A percentile compares a stretch with the other conserved stretches of the same genome.
Evolutionary conservation across 2,888 invertebrate species (phyloP).

Genomic region (Elegia similella): DNA sequence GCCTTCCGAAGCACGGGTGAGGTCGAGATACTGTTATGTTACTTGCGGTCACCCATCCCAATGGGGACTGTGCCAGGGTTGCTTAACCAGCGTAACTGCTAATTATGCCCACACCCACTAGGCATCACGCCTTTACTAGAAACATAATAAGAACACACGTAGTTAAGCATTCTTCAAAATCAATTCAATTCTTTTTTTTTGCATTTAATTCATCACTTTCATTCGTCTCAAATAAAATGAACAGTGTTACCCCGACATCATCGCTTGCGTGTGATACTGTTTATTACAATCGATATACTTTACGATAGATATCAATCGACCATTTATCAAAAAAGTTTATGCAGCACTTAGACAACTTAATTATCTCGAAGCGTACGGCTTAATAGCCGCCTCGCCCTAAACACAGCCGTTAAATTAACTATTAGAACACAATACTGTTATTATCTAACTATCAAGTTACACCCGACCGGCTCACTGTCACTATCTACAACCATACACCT

Average conservation of each 20-base stretch:
- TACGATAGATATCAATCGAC: not conserved
- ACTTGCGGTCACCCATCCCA: too few species aligned
- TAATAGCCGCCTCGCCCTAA: constrained; percentile 15
- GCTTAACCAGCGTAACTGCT: too few species aligned
- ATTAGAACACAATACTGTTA: constrained; percentile 34
- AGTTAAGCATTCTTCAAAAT: too few species aligned
- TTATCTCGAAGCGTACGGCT: not conserved
- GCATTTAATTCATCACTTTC: too few species aligned
- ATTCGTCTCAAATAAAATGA: not conserved
- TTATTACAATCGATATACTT: not conserved
- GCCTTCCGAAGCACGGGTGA: too few species aligned
- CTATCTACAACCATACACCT: constrained; percentile 23
- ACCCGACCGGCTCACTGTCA: constrained; percentile 29
- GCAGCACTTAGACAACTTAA: constrained; percentile 2
- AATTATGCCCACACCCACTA: too few species aligned
- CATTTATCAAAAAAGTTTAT: not conserved
- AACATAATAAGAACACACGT: too few species aligned
- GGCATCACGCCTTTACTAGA: too few species aligned
- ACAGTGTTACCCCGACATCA: not conserved
- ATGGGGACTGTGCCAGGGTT: too few species aligned
- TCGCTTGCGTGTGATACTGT: not conserved
- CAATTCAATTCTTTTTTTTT: too few species aligned
- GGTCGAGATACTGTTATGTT: too few species aligned
- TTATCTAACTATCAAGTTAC: constrained; percentile 28
- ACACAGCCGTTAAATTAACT: constrained; percentile 24